Conservation (phyloP, 2,113 vertebrate species). For the Puntigrus tetrazona region DNA sequence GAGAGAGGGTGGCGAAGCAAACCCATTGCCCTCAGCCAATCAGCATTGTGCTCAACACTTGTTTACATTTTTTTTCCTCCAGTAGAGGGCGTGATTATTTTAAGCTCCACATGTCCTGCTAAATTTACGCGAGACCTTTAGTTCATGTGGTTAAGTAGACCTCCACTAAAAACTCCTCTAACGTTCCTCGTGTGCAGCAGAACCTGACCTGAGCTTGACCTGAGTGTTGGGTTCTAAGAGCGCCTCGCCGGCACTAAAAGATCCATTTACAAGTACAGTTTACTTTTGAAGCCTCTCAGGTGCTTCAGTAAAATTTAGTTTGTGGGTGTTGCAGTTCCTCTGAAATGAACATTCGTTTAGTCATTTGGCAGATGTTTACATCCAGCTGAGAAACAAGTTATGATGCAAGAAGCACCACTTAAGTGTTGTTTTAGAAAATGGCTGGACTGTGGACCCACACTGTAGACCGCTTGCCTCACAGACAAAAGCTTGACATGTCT, state of each 20-base stretch:
- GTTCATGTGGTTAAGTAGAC: slow-evolving; percentile 12
- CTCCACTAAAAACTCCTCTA: background rate
- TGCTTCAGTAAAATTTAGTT: background rate
- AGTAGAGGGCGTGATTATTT: slow-evolving; percentile 21
- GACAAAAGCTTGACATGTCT: no score
- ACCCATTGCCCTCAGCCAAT: slow-evolving; percentile 34
- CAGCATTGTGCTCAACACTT: background rate
- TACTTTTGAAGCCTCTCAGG: background rate
- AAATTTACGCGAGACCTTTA: slow-evolving; percentile 52
- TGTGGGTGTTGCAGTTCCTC: background rate
- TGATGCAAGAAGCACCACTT: background rate
- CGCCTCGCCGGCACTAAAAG: background rate
- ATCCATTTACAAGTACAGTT: background rate
- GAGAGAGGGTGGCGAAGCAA: slow-evolving; percentile 8
- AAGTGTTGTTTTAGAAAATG: no score
- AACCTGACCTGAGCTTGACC: background rate
- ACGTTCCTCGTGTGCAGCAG: slow-evolving; percentile 19
- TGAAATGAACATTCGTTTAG: background rate
- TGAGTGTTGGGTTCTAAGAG: background rate
- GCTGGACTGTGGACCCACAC: no score
- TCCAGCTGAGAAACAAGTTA: background rate
- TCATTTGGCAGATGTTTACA: background rate
- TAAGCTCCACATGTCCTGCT: slow-evolving; percentile 43
- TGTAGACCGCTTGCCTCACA: no score
- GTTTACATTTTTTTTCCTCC: background rate